Evolutionary conservation across 2,113 vertebrate species (phyloP).

Genomic region (Tragelaphus buxtoni): DNA sequence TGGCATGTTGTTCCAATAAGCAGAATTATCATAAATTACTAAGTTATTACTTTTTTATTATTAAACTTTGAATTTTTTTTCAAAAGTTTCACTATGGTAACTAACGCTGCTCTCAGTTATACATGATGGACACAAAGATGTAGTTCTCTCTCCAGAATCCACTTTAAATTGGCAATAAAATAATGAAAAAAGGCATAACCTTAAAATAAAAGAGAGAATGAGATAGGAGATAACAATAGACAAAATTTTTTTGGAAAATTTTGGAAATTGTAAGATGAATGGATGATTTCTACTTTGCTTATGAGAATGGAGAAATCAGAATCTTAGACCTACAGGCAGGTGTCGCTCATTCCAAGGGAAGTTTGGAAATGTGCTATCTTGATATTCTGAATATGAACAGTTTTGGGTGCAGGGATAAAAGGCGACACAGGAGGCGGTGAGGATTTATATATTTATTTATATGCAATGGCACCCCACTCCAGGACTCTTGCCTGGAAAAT

Average conservation of each 20-base stretch:
- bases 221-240: not conserved
- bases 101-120: not conserved
- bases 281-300: not conserved
- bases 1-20: too few relatives aligned
- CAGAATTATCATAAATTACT: too few relatives aligned
- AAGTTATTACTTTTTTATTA: too few relatives aligned
- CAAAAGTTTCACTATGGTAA: not conserved
- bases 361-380: not conserved
- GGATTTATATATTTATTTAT: not conserved
- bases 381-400: not conserved
- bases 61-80: too few relatives aligned
- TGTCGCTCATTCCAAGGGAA: not conserved
- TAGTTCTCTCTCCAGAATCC: not conserved
- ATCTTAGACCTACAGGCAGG: not conserved
- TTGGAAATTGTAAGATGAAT: not conserved
- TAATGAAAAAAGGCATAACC: not conserved
- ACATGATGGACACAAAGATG: not conserved
- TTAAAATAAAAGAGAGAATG: not conserved
- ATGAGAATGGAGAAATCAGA: not conserved
- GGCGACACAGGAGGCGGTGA: fast-evolving
- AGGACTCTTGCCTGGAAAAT: too few relatives aligned
- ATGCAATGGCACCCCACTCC: too few relatives aligned
- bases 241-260: not conserved
- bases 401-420: not conserved
- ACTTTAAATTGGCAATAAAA: not conserved